These are phyloP conservation scores for Terrapene triunguis DNA, from an alignment of 2,113 vertebrate genomes.

Conservation along the genomic window DNA sequence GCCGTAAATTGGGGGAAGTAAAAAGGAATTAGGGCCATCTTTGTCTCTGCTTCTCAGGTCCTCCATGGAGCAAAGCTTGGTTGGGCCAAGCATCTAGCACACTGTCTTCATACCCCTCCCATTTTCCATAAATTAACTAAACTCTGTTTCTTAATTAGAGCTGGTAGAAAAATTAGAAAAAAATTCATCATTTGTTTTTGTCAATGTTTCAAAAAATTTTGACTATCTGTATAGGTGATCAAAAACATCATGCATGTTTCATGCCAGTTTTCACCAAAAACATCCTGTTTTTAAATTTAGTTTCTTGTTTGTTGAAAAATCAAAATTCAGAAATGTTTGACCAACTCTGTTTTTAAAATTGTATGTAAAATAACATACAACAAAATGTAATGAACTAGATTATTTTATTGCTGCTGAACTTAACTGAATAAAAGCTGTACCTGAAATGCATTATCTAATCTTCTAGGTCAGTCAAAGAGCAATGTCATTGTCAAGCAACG, in stretches of 20 bases:
- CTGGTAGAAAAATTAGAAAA: not conserved
- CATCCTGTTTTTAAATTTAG: not conserved
- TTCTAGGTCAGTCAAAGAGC: not conserved
- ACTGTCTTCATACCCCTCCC: not conserved
- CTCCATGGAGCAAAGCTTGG: not conserved
- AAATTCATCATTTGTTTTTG: not conserved
- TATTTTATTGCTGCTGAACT: constrained; percentile 9
- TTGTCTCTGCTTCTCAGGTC: not conserved
- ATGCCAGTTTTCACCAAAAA: not conserved
- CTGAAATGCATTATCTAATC: not conserved
- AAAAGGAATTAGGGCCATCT: not conserved
- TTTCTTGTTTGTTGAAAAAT: not conserved
- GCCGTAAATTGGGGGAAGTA: not conserved
- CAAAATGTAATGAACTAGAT: not conserved
- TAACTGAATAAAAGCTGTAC: not conserved
- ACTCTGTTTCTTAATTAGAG: not conserved
- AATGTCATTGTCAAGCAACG: not conserved
- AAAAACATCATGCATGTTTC: not conserved
- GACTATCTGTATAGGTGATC: not conserved
- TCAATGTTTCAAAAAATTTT: not conserved
- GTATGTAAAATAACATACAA: not conserved
- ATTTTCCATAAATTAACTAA: not conserved
- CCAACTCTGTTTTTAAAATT: not conserved
- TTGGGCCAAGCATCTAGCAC: not conserved
- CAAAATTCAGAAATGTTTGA: not conserved